Evolutionary conservation across 2,888 invertebrate species (phyloP).

Genomic region (Aporophyla nigra): DNA sequence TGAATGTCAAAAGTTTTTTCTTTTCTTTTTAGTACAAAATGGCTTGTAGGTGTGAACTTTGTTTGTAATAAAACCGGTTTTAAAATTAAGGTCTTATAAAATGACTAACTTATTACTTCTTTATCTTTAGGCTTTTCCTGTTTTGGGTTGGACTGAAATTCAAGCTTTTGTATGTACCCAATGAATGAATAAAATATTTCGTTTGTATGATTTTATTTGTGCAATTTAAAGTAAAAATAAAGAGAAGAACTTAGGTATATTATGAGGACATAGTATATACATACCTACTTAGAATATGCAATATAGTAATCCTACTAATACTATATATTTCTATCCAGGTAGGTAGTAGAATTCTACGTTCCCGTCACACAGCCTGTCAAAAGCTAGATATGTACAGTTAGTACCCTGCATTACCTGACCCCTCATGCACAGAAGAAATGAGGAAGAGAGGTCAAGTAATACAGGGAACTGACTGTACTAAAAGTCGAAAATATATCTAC

Average conservation of each 20-base stretch:
- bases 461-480: background rate
- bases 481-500: background rate
- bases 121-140: slow-evolving; percentile 4
- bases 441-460: too few species aligned
- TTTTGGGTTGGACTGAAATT: slow-evolving; percentile 16
- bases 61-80: slow-evolving; percentile 42
- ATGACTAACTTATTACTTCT: slow-evolving; percentile 35
- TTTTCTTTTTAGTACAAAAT: slow-evolving; percentile 41
- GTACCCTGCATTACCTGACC: too few species aligned
- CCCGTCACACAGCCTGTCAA: too few species aligned
- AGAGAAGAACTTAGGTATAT: too few species aligned
- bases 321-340: too few species aligned
- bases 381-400: too few species aligned
- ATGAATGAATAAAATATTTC: slow-evolving; percentile 3
- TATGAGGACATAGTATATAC: too few species aligned
- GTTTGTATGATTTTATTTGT: slow-evolving; percentile 5
- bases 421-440: too few species aligned
- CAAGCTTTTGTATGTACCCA: slow-evolving; percentile 14
- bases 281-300: too few species aligned
- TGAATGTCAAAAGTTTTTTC: slow-evolving; percentile 58
- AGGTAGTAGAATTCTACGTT: too few species aligned
- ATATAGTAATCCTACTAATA: too few species aligned
- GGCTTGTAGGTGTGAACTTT: slow-evolving; percentile 37
- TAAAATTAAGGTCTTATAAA: slow-evolving; percentile 38
- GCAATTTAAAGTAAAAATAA: background rate